phyloP scores from a whole-genome alignment of 1,140 invertebrate genomes.

The Drosophila repleta region DNA sequence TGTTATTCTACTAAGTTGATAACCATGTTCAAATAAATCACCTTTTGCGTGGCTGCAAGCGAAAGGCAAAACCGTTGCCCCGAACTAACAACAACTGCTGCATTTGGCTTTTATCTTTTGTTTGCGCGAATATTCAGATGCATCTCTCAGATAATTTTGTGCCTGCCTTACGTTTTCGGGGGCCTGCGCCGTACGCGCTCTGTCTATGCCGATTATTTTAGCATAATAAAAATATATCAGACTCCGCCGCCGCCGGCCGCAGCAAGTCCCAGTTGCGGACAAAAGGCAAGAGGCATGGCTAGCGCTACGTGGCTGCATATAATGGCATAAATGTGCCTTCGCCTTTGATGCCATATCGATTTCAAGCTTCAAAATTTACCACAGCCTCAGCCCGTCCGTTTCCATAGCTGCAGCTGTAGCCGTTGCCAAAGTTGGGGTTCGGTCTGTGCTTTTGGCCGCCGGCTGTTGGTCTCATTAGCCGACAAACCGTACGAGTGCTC shows the following conservation, averaged over 20 bases:
- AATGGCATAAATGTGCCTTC: constrained; percentile 76
- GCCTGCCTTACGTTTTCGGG: too few species aligned
- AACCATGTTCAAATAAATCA: constrained; percentile 84
- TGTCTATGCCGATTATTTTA: constrained; percentile 78
- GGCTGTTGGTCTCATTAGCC: constrained; percentile 59
- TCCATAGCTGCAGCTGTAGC: constrained; percentile 11
- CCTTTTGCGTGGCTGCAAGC: constrained; percentile 83
- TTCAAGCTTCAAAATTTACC: constrained; percentile 73
- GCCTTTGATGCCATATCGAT: constrained; percentile 79
- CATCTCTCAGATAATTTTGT: constrained; percentile 77
- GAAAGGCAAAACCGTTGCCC: constrained; percentile 60
- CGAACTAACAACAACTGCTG: constrained; percentile 33
- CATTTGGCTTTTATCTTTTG: constrained; percentile 80
- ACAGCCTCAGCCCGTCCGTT: constrained; percentile 58
- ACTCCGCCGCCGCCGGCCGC: constrained; percentile 42
- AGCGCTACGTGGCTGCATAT: constrained; percentile 51
- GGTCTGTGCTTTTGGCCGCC: constrained; percentile 60
- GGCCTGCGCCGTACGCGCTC: constrained; percentile 26
- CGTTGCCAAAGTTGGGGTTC: constrained; percentile 13
- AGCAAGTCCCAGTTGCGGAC: constrained; percentile 17
- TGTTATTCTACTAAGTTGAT: constrained; percentile 84
- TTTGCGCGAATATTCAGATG: constrained; percentile 80
- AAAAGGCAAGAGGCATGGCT: not conserved
- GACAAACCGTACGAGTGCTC: constrained; percentile 39
- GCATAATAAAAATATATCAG: constrained; percentile 82